Percentiles rank a stretch among this genome's conserved stretches.
Evolutionary conservation across 2,888 invertebrate genomes (phyloP).

Genomic region (Phragmatobia fuliginosa): DNA sequence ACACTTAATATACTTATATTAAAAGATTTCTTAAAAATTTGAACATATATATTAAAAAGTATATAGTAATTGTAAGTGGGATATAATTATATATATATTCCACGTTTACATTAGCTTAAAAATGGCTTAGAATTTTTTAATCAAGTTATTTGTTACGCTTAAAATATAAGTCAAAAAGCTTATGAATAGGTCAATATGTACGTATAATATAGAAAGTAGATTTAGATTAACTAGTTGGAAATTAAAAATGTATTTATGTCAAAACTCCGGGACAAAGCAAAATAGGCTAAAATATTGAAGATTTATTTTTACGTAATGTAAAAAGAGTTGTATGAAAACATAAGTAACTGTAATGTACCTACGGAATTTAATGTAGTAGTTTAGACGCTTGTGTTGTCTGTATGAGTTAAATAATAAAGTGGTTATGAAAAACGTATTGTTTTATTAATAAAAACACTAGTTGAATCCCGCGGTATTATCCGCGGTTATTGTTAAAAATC

Average conservation of each 20-base stretch:
- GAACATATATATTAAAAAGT: constrained; percentile 6
- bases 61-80: not conserved
- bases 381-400: constrained; percentile 67
- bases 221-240: constrained; percentile 25
- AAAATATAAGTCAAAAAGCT: constrained; percentile 40
- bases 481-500: too few relatives aligned
- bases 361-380: constrained; percentile 69
- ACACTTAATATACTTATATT: constrained; percentile 20
- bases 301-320: constrained; percentile 35
- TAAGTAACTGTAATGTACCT: constrained; percentile 71
- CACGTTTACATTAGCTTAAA: constrained; percentile 2
- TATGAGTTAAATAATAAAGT: constrained; percentile 68
- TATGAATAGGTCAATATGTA: constrained; percentile 41
- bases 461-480: too few relatives aligned
- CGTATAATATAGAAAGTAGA: constrained; percentile 47
- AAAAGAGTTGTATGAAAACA: constrained; percentile 39
- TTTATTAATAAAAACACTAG: too few relatives aligned
- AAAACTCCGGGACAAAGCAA: constrained; percentile 67
- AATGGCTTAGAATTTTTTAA: constrained; percentile 6
- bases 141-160: constrained; percentile 28
- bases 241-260: constrained; percentile 63
- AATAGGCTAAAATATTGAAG: constrained; percentile 26
- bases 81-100: not conserved
- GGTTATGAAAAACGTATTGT: constrained; percentile 50
- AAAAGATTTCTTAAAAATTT: constrained; percentile 10